Evolutionary conservation across 2,797 vertebrate species (phyloP).

Genomic region (Pagetopsis macropterus): DNA sequence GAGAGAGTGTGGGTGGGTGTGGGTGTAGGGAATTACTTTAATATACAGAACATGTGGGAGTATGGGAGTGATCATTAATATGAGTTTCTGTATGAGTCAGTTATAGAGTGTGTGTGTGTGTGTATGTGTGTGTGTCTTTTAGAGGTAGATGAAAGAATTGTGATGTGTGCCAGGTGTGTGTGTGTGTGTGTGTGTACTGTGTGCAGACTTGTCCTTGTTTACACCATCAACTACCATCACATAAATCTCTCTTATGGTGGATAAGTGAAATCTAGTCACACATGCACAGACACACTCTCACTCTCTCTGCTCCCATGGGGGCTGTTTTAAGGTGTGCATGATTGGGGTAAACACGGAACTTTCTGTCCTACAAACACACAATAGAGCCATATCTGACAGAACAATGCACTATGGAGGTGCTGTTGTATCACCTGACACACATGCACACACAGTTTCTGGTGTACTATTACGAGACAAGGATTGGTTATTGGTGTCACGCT

Average conservation of each 20-base stretch:
- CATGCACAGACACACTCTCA: conserved; percentile 11
- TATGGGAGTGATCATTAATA: conserved; percentile 38
- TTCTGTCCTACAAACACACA: conserved; percentile 68
- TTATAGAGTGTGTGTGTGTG: conserved; percentile 14
- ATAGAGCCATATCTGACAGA: conserved; percentile 43
- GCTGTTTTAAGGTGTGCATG: conserved; percentile 49
- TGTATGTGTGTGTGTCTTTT: conserved; percentile 4
- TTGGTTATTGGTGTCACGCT: conserved; percentile 28
- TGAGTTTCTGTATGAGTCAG: conserved; percentile 24
- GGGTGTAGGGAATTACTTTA: conserved; percentile 34
- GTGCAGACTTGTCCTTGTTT: conserved; percentile 64
- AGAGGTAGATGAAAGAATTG: conserved; percentile 44
- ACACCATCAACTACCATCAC: conserved; percentile 60
- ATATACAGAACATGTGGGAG: conserved; percentile 62
- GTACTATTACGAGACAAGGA: conserved; percentile 42
- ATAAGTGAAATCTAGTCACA: conserved; percentile 34
- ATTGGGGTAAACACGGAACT: conserved; percentile 61
- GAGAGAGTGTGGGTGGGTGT: conserved; percentile 18
- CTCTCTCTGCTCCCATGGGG: conserved; percentile 37
- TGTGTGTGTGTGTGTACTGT: not conserved
- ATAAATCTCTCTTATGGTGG: conserved; percentile 54
- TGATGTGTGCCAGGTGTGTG: conserved; percentile 46
- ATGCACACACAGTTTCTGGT: conserved; percentile 38
- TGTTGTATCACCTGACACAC: conserved; percentile 46
- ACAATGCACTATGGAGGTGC: conserved; percentile 46